Base-by-base conservation (phyloP, 2,797 vertebrate species). In the Sarcophilus harrisii region DNA sequence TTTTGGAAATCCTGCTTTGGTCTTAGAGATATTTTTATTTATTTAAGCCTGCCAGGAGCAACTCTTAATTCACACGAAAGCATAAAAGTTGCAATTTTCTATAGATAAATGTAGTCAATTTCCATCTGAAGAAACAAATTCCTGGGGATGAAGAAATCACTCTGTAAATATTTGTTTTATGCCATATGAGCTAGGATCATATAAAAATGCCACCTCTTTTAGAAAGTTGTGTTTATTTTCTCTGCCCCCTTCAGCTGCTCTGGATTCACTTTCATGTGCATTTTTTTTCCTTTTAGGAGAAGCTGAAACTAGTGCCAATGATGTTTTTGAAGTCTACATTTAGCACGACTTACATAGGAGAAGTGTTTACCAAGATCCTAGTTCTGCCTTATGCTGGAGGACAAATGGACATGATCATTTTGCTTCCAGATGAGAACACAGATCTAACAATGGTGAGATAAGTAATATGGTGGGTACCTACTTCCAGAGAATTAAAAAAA, bases 251-350 rank as follows among this genome's bases (percentile, higher is more conserved):
- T 38, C 38, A 24, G 6, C 38, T 81, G 8, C n/a, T 21, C 18
- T 81, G 2, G 5, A 45, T 81, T 81, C 73, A 45, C 1, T 45
- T 81, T 81, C 38, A 24, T 45, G 18, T 94, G 93, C 55, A 90
- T 90, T 92, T 90, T 59, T 52, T 0, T 0, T 95, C 10, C 96
- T 96, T 94, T 55, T 45, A 38, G 62, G 66, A 98, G 97, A 96
- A 94, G 45, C 94, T 95, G 13, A 98, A 97, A 93, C 97, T 97
- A 28, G 98, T 98, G 59, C 97, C 98, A 95, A 98, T 98, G 98
- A 98, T 98, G 98, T 98, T 97, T 55, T 96, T 95, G 90, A 24
- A 94, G 21, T 97, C 94, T 0, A 55, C 49, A 0, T 98, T 97
- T 92, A 94, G 92, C 5, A 29, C 94, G 91, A 95, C 92, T 0